These are phyloP conservation scores for Leptodactylus fallax DNA, from an alignment of 2,797 vertebrate species.

Conservation along the genomic window DNA sequence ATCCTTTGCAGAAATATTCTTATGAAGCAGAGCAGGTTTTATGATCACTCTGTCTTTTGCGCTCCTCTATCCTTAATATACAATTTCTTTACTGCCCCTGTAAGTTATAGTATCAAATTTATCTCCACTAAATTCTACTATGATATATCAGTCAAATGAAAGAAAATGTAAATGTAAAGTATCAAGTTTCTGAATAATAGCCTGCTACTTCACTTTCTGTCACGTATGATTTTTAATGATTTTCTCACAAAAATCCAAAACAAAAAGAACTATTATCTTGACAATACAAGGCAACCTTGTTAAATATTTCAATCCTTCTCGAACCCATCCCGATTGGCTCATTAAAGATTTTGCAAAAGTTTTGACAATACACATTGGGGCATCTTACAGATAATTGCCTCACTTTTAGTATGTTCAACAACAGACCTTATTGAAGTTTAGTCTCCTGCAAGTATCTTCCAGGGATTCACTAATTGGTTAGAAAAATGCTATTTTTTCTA, in stretches of 20 bases:
- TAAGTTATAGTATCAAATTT: too few relatives aligned
- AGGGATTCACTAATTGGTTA: slow-evolving; percentile 65
- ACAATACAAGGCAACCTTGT: slow-evolving; percentile 32
- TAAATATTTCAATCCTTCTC: slow-evolving; percentile 59
- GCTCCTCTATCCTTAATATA: too few relatives aligned
- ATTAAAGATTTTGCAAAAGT: slow-evolving; percentile 67
- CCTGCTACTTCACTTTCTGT: neutral
- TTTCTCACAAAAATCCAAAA: slow-evolving; percentile 12
- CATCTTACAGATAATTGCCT: slow-evolving; percentile 66
- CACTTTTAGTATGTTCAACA: slow-evolving; percentile 68
- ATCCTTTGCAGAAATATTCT: too few relatives aligned
- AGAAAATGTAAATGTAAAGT: neutral
- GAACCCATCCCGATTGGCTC: slow-evolving; percentile 65
- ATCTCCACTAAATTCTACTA: too few relatives aligned
- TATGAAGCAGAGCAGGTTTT: too few relatives aligned
- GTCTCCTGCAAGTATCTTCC: slow-evolving; percentile 60
- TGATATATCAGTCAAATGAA: neutral
- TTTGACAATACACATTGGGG: slow-evolving; percentile 64
- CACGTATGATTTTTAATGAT: neutral
- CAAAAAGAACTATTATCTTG: slow-evolving; percentile 27
- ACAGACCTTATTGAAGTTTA: slow-evolving; percentile 61
- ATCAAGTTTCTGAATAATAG: neutral
- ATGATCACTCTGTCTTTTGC: too few relatives aligned
- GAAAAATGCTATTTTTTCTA: slow-evolving; percentile 56
- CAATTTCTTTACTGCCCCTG: too few relatives aligned